Evolutionary conservation across 2,888 invertebrate species (phyloP), one percentile per base, ranked within the genome.

Genomic region (Coecobrya sp.): DNA sequence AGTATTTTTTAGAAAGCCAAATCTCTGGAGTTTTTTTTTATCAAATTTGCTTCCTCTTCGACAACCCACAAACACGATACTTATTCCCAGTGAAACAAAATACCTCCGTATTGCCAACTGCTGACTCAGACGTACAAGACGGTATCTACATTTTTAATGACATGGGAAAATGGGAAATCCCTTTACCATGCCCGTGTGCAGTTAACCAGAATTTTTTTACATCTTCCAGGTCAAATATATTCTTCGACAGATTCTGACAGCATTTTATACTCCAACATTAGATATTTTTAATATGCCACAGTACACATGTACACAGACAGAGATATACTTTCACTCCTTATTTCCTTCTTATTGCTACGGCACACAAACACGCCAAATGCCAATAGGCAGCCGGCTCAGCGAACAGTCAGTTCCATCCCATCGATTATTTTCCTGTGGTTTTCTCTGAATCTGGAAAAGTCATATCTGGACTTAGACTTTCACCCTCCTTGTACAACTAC

Each of bases 341-440:
- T 52, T 36, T 76, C 76, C 13, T 79, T 76, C n/a, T 25, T n/a
- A 27, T 45, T 68, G 16, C 5, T 16, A 30, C 22, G 19, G 62
- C 16, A 19, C 42, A 22, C 25, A 76, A 13, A 25, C 42, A 49
- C 27, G 70, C 19, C 3, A 73, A 65, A 68, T 59, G 88, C 49
- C 73, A 84, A 27, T 55, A 62, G 59, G 73, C 45, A 89, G 76
- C 89, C 89, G 89, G 82, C 70, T 65, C 30, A 68, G 45, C 49
- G 65, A 81, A 49, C 89, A 82, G 81, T 89, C 89, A 82, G 81
- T 89, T 89, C 89, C 76, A 86, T 86, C 27, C 86, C 86, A 89
- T 89, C 89, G 89, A 89, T 89, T 89, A 89, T 85, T 89, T 85
- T 76, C 76, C 76, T 85, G 84, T 89, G 84, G 84, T 89, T 85